Evolutionary conservation across 2,888 invertebrate species (phyloP).

Genomic region (Scelioninae gen. 2): DNA sequence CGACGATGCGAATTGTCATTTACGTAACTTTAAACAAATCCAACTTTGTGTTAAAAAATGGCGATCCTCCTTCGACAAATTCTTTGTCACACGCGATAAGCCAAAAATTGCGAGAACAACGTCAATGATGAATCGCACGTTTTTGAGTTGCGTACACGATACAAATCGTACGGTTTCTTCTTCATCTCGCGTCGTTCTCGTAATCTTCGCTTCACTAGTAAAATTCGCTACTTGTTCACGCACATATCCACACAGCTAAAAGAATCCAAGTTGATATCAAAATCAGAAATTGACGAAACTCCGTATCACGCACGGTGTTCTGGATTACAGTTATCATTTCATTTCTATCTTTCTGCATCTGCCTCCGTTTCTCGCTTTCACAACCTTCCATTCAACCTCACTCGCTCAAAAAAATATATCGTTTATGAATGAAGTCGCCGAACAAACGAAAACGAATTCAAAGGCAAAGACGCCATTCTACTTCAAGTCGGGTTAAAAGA

Average conservation of each 20-base stretch:
- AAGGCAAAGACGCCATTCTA: slow-evolving; percentile 35
- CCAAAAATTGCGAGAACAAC: background rate
- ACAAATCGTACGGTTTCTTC: background rate
- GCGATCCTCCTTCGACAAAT: background rate
- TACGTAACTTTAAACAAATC: background rate
- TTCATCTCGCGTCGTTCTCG: slow-evolving; percentile 8
- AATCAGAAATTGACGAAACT: slow-evolving; percentile 20
- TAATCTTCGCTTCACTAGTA: slow-evolving; percentile 7
- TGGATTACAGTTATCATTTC: slow-evolving; percentile 9
- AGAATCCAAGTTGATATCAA: slow-evolving; percentile 34
- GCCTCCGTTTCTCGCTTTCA: background rate
- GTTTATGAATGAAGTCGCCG: slow-evolving; percentile 40
- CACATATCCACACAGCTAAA: slow-evolving; percentile 28
- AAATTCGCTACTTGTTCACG: slow-evolving; percentile 34
- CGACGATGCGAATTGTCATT: too few relatives aligned
- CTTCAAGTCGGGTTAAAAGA: slow-evolving; percentile 9
- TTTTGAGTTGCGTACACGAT: too few relatives aligned
- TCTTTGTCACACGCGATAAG: background rate
- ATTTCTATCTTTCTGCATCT: slow-evolving; percentile 6
- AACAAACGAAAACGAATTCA: slow-evolving; percentile 56
- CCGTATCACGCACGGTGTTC: slow-evolving; percentile 22
- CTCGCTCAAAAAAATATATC: slow-evolving; percentile 45
- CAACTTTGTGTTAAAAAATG: background rate
- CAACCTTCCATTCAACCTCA: slow-evolving; percentile 9
- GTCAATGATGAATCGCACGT: background rate